phyloP scores from a whole-genome alignment of 2,888 invertebrate species.

The Hirudinaria manillensis region DNA sequence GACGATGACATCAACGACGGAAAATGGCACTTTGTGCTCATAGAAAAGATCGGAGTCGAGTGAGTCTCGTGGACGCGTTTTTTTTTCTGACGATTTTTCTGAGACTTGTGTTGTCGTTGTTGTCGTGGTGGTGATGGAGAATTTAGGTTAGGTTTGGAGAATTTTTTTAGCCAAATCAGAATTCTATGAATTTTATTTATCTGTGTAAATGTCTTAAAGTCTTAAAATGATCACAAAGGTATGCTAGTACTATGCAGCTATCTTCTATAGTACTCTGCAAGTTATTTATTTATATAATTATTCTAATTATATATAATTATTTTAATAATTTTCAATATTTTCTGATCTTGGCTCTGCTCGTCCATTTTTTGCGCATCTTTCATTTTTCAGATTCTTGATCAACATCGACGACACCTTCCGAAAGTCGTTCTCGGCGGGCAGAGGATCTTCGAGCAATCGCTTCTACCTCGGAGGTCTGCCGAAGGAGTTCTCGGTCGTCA shows the following conservation, averaged over 20 bases:
- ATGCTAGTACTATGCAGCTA: too few relatives aligned
- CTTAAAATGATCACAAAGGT: too few relatives aligned
- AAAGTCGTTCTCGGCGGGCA: background rate
- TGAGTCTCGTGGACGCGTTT: conserved; percentile 39
- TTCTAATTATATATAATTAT: too few relatives aligned
- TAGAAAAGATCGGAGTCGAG: conserved; percentile 67
- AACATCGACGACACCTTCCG: conserved; percentile 23
- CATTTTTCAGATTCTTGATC: conserved; percentile 24
- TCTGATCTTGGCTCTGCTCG: too few relatives aligned
- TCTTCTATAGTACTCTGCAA: too few relatives aligned
- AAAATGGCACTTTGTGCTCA: conserved; percentile 87
- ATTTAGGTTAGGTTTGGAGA: background rate
- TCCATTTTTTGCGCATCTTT: too few relatives aligned
- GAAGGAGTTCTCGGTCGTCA: conserved; percentile 57
- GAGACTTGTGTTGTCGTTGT: background rate
- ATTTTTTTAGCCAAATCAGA: too few relatives aligned
- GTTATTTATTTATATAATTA: too few relatives aligned
- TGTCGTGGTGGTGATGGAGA: background rate
- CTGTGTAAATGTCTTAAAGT: too few relatives aligned
- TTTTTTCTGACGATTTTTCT: background rate
- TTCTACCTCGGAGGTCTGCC: conserved; percentile 84
- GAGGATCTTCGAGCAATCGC: conserved; percentile 43
- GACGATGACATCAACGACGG: conserved; percentile 67
- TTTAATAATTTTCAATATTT: too few relatives aligned
- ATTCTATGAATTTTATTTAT: too few relatives aligned